These are phyloP conservation scores for Eupithecia abbreviata DNA, from an alignment of 2,888 invertebrate species.

Conservation along the genomic window DNA sequence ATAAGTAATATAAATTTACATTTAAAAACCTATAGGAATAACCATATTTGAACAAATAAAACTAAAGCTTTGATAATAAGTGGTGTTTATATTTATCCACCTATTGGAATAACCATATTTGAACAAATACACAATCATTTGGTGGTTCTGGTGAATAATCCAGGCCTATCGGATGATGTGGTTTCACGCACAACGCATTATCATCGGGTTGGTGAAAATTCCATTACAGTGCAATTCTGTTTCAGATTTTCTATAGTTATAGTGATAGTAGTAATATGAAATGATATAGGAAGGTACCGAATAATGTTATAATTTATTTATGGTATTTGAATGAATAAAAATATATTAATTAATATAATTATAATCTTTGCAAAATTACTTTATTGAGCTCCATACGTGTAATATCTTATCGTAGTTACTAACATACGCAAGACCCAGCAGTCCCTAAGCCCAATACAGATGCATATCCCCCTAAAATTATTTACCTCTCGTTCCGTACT, in stretches of 20 bases:
- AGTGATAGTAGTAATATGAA: too few relatives aligned
- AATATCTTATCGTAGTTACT: too few relatives aligned
- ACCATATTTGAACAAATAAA: background rate
- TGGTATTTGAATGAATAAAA: too few relatives aligned
- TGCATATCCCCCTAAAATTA: constrained; percentile 70
- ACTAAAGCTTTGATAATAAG: background rate
- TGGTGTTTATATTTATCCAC: background rate
- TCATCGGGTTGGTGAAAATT: constrained; percentile 13
- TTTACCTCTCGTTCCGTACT: constrained; percentile 81
- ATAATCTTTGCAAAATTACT: too few relatives aligned
- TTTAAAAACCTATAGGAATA: too few relatives aligned
- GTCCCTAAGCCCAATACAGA: constrained; percentile 37
- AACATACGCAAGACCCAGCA: background rate
- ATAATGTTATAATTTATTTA: too few relatives aligned
- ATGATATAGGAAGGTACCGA: too few relatives aligned
- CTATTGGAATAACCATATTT: background rate
- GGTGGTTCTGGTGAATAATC: constrained; percentile 8
- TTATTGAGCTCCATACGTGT: background rate
- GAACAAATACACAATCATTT: constrained; percentile 13
- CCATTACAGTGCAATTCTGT: background rate
- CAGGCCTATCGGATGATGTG: constrained; percentile 24
- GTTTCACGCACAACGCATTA: constrained; percentile 26
- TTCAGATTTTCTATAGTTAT: background rate
- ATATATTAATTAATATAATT: too few relatives aligned
- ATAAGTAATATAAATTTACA: too few relatives aligned